Evolutionary conservation across 2,888 invertebrate genomes (phyloP).

Genomic region (Pristionchus mayeri): DNA sequence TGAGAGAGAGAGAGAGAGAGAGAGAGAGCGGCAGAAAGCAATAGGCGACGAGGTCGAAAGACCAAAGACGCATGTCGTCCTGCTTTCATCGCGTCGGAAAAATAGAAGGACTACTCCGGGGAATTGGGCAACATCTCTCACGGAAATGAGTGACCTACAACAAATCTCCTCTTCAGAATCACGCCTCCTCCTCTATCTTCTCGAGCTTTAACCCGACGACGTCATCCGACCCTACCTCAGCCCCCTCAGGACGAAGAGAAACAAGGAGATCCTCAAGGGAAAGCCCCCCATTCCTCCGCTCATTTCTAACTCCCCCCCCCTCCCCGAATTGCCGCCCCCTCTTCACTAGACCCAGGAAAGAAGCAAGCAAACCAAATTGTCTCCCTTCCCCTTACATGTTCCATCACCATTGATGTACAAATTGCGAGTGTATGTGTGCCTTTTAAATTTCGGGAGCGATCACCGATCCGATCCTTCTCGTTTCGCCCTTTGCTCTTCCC

Average conservation of each 20-base stretch:
- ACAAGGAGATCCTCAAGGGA: conserved; percentile 29
- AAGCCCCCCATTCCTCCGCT: background rate
- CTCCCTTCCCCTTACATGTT: background rate
- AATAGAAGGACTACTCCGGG: background rate
- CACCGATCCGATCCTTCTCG: conserved; percentile 18
- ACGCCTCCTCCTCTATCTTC: background rate
- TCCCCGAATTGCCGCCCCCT: background rate
- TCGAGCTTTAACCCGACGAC: conserved; percentile 39
- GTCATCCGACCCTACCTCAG: conserved; percentile 20
- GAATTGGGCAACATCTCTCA: background rate
- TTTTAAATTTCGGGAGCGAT: background rate
- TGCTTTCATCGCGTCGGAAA: no score
- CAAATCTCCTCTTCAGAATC: background rate
- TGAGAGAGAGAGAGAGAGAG: background rate
- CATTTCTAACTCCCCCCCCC: background rate
- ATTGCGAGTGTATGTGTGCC: background rate
- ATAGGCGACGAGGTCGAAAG: background rate
- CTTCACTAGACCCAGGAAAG: no score
- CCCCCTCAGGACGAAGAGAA: background rate
- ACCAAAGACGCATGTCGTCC: no score
- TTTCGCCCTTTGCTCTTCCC: conserved; percentile 7
- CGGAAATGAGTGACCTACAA: background rate
- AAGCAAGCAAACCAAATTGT: conserved; percentile 29
- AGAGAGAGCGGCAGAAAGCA: conserved; percentile 27
- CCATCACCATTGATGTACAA: conserved; percentile 14